Evolutionary conservation across 2,113 vertebrate species (phyloP), one percentile per base, ranked within the genome.

Genomic region (Phaethornis superciliosus): DNA sequence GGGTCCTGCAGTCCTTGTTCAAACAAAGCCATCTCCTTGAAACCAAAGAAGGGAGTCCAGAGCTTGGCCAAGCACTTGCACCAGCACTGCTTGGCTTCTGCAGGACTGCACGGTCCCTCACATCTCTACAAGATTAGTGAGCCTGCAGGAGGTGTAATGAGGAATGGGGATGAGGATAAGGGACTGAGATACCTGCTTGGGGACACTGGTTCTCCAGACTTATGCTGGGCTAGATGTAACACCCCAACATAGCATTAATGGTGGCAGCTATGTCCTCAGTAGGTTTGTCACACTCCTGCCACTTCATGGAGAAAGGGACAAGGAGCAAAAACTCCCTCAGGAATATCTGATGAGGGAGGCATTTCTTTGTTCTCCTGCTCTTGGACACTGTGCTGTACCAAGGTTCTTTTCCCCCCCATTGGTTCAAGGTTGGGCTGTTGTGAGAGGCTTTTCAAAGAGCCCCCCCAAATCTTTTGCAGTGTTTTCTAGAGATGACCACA

Each of bases 41-140:
- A 42, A 70, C 10, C 42, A 52, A 26, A 30, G 32, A 9, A 15
- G 14, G 6, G 18, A 42, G 37, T 23, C 7, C 44, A 42, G 70
- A 1, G 0, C 40, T n/a, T 23, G 58, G 28, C 59, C 0, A 2
- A 58, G 35, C 0, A 1, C n/a, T 52, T 23, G 65, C 32, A 22
- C 32, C 1, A 0, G 10, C 1, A 0, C 78, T 65, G n/a, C n/a
- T n/a, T 54, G 52, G 59, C 51, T 58, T 67, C 65, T 46, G 30
- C 64, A 44, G 30, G 37, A 15, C 4, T 1, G 4, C 0, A 4
- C 14, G 60, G 52, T 54, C 46, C 52, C 42, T 74, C 18, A 7
- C 1, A 2, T 17, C 47, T 60, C 70, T 44, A 33, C 24, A 24
- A 27, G 12, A 4, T 7, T 26, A 17, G 18, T 33, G 26, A 85